These are phyloP conservation scores for Microtus ochrogaster DNA, from an alignment of 2,113 vertebrate species.

Conservation along the genomic window DNA sequence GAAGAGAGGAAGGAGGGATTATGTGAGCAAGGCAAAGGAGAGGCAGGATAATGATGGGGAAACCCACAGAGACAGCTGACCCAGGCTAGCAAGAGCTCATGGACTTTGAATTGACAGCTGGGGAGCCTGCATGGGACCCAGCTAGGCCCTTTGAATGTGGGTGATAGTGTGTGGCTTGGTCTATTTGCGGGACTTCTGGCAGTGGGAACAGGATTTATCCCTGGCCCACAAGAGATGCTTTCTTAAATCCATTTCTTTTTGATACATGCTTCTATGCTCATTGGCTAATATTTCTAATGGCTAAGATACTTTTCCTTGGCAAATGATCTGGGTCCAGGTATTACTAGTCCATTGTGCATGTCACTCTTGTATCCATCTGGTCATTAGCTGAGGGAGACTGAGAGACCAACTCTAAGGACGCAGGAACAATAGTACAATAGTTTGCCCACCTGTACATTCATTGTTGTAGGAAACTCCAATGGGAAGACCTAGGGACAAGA, in stretches of 20 bases:
- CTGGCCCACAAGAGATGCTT: neutral
- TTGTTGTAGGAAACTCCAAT: neutral
- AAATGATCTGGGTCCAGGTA: neutral
- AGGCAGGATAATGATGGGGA: too few relatives aligned
- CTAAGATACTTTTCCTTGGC: neutral
- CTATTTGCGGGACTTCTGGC: too few relatives aligned
- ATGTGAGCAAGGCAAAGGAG: too few relatives aligned
- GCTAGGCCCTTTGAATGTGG: too few relatives aligned
- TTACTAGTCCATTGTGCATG: neutral
- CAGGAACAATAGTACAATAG: neutral
- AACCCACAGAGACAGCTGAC: too few relatives aligned
- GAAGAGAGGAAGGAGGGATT: too few relatives aligned
- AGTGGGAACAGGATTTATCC: too few relatives aligned
- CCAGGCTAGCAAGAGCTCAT: too few relatives aligned
- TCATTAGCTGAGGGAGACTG: neutral
- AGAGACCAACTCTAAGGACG: neutral
- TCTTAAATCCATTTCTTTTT: slow-evolving; percentile 49
- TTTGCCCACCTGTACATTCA: neutral
- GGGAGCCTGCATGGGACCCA: too few relatives aligned
- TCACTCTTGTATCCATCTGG: neutral
- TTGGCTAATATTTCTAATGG: neutral
- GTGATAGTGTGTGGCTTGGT: too few relatives aligned
- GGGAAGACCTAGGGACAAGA: neutral
- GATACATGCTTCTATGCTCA: neutral
- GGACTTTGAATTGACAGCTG: too few relatives aligned